A percentile compares a stretch with the other conserved stretches of the same genome.
These are phyloP conservation scores for Todiramphus chloris DNA, from an alignment of 2,113 vertebrate species.

Conservation along the genomic window DNA sequence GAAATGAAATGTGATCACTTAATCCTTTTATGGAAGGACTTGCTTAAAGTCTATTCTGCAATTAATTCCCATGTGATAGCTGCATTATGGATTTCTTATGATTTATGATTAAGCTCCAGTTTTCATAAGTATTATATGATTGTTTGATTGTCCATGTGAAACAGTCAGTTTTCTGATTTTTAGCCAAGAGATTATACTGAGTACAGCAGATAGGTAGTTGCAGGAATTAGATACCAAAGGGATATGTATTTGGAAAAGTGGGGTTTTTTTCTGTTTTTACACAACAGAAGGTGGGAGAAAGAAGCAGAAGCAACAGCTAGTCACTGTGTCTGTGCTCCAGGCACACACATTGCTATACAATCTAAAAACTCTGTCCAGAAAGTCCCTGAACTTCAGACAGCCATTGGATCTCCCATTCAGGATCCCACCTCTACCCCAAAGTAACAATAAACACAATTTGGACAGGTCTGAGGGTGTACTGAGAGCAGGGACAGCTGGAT, in stretches of 20 bases:
- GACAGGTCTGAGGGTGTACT: not conserved
- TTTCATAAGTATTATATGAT: not conserved
- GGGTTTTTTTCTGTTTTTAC: not conserved
- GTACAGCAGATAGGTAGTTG: not conserved
- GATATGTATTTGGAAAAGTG: not conserved
- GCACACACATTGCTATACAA: rapidly evolving
- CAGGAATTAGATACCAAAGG: not conserved
- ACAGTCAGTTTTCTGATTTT: not conserved
- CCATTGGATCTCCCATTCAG: not conserved
- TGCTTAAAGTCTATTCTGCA: slow-evolving; percentile 6
- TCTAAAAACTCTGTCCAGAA: not conserved
- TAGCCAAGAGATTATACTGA: not conserved
- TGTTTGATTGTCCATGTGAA: not conserved
- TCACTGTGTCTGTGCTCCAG: not conserved
- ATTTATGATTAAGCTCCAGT: not conserved
- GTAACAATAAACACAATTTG: not conserved
- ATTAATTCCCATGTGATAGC: not conserved
- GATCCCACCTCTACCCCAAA: not conserved
- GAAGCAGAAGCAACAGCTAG: not conserved
- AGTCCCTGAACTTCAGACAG: not conserved
- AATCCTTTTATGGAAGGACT: not conserved
- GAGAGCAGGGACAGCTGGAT: not conserved
- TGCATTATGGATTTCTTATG: not conserved
- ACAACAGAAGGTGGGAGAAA: not conserved
- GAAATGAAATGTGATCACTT: not conserved